Percentiles rank a stretch among this genome's conserved stretches.
Evolutionary conservation across 1,140 invertebrate genomes (phyloP).

Genomic region (Apolygus lucorum): DNA sequence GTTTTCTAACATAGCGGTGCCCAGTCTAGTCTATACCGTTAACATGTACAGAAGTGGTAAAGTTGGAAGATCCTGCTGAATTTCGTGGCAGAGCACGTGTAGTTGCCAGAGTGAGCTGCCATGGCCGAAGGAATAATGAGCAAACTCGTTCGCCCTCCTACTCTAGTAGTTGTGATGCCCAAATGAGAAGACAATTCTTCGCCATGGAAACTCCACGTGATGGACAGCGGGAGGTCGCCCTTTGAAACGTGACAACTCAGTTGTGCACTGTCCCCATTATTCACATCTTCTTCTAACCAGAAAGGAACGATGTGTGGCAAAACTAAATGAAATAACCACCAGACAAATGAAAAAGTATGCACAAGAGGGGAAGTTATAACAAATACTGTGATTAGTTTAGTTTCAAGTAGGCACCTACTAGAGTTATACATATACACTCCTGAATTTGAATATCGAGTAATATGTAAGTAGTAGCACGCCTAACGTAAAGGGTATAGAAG

Average conservation of each 20-base stretch:
- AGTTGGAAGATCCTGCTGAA: conserved; percentile 43
- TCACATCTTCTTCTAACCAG: conserved; percentile 41
- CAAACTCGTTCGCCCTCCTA: conserved; percentile 43
- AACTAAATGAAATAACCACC: not conserved
- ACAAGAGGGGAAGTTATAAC: too few species aligned
- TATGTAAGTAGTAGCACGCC: too few species aligned
- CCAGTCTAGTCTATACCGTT: conserved; percentile 48
- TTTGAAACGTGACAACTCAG: conserved; percentile 50
- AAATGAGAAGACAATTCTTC: conserved; percentile 35
- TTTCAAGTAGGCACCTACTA: too few species aligned
- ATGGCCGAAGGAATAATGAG: conserved; percentile 43
- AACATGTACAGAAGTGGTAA: conserved; percentile 50
- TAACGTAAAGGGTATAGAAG: too few species aligned
- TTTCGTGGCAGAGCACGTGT: conserved; percentile 34
- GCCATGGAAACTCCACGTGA: conserved; percentile 52
- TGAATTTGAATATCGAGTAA: too few species aligned
- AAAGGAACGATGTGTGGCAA: conserved; percentile 50
- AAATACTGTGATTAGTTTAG: too few species aligned
- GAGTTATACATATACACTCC: too few species aligned
- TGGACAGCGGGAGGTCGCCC: conserved; percentile 53
- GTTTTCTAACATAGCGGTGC: too few species aligned
- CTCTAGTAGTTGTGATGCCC: conserved; percentile 31
- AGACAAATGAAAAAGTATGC: too few species aligned
- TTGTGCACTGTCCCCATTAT: conserved; percentile 33
- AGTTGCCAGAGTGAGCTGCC: conserved; percentile 38